These are phyloP conservation scores for Mesocentrotus franciscanus DNA, from an alignment of 53 echinoderm and acorn worm genomes.

Conservation along the genomic window DNA sequence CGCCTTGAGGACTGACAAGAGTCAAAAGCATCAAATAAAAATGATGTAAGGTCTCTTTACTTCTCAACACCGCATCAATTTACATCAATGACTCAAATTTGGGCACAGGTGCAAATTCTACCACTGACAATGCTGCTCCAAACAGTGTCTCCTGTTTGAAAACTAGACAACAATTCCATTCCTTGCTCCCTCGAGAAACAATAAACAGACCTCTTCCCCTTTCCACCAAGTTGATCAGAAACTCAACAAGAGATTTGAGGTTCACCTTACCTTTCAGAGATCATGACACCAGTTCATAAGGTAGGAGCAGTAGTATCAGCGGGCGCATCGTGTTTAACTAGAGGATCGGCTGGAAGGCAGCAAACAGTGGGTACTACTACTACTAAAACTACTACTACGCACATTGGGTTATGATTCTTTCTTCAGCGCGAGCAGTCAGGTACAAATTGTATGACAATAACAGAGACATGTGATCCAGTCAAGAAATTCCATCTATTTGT, in stretches of 20 bases:
- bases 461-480: constrained; percentile 38
- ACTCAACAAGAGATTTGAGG: background rate
- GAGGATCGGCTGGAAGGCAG: constrained; percentile 12
- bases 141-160: background rate
- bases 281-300: constrained; percentile 27
- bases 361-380: background rate
- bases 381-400: background rate
- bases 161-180: background rate
- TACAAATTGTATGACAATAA: constrained; percentile 60
- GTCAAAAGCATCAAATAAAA: background rate
- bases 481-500: constrained; percentile 64
- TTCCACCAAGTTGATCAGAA: background rate
- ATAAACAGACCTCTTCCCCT: constrained; percentile 36
- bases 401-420: background rate
- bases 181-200: background rate
- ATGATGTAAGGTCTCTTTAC: background rate
- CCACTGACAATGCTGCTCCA: background rate
- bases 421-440: constrained; percentile 5
- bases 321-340: constrained; percentile 25
- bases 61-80: background rate
- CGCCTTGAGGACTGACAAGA: background rate
- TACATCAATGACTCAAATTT: background rate
- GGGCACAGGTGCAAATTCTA: background rate
- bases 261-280: background rate
- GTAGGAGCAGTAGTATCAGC: background rate